Evolutionary conservation across 92 coral and sea anemone species (phyloP).

Genomic region (Parazoanthus swiftii): DNA sequence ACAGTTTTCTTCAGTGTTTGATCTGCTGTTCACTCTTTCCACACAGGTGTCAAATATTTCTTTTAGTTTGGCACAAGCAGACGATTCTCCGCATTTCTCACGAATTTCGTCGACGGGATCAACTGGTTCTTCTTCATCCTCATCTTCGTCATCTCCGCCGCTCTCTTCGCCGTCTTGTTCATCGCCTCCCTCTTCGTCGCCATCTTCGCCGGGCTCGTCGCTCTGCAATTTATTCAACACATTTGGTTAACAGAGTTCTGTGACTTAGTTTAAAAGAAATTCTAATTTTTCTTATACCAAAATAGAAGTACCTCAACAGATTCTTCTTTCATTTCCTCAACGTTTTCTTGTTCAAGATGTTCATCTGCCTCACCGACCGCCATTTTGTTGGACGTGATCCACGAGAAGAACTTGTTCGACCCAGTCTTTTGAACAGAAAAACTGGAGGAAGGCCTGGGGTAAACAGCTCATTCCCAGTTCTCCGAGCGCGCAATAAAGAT

Average conservation of each 20-base stretch:
- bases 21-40: constrained; percentile 79
- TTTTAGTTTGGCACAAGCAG: constrained; percentile 72
- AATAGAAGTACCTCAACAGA: neutral
- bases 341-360: constrained; percentile 62
- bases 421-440: constrained; percentile 18
- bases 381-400: constrained; percentile 53
- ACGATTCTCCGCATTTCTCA: constrained; percentile 70
- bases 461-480: constrained; percentile 18
- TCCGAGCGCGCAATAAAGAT: too few relatives aligned
- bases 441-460: constrained; percentile 1
- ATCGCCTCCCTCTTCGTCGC: constrained; percentile 70
- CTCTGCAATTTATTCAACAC: constrained; percentile 22
- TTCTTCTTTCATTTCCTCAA: constrained; percentile 55
- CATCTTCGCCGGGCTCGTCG: constrained; percentile 60
- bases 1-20: constrained; percentile 88
- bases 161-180: constrained; percentile 57
- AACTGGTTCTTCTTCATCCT: constrained; percentile 91
- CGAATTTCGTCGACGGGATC: constrained; percentile 81
- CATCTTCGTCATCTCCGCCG: constrained; percentile 78
- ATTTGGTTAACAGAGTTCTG: neutral
- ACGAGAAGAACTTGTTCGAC: constrained; percentile 33
- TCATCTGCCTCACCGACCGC: constrained; percentile 77
- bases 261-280: neutral
- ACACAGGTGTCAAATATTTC: constrained; percentile 66
- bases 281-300: neutral